Evolutionary conservation across 2,888 invertebrate genomes (phyloP).

Genomic region (Tuberolachnus salignus): DNA sequence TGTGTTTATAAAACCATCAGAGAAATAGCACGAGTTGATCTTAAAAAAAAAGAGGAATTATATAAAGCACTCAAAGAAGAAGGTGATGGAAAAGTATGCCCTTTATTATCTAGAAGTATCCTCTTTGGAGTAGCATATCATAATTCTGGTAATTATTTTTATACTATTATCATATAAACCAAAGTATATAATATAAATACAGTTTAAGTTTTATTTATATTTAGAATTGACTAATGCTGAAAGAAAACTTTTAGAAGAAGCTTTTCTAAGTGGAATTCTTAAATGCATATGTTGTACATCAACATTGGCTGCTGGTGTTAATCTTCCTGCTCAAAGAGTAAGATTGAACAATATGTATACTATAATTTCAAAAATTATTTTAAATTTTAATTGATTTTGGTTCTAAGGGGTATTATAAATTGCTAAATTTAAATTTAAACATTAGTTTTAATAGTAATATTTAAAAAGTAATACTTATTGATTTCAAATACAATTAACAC

Average conservation of each 20-base stretch:
- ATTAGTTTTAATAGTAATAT: too few species aligned
- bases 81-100: slow-evolving; percentile 71
- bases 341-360: slow-evolving; percentile 29
- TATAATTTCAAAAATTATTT: too few species aligned
- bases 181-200: background rate
- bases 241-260: slow-evolving; percentile 81
- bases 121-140: slow-evolving; percentile 90
- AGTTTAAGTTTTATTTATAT: slow-evolving; percentile 14
- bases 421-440: too few species aligned
- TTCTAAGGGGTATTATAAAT: background rate
- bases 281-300: slow-evolving; percentile 93
- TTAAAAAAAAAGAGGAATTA: slow-evolving; percentile 69
- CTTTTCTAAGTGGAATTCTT: slow-evolving; percentile 80
- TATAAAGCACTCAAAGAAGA: slow-evolving; percentile 71
- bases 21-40: slow-evolving; percentile 61
- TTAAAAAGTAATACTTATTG: background rate
- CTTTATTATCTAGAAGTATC: slow-evolving; percentile 71
- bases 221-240: slow-evolving; percentile 84
- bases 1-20: slow-evolving; percentile 21
- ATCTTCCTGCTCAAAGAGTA: slow-evolving; percentile 88
- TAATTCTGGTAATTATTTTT: slow-evolving; percentile 72
- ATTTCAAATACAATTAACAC: background rate
- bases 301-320: slow-evolving; percentile 96
- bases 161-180: background rate
- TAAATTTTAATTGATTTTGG: too few species aligned